Evolutionary conservation across 2,797 vertebrate genomes (phyloP).

Genomic region (Enoplosus armatus): DNA sequence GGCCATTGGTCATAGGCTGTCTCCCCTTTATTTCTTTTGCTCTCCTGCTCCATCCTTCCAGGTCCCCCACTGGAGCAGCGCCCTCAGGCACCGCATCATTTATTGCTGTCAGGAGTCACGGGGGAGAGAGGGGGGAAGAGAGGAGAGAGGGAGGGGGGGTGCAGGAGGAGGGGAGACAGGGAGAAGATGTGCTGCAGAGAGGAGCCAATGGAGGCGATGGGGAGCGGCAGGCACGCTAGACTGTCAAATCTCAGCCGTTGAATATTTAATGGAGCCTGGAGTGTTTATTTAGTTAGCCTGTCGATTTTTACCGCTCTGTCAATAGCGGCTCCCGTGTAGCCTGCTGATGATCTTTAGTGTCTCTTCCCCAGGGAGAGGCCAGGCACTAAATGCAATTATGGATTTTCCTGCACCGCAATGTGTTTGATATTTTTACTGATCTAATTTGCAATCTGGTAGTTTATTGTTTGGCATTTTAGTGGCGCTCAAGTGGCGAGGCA

Average conservation of each 20-base stretch:
- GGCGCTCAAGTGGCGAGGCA: conserved; percentile 99
- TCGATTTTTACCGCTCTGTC: conserved; percentile 99
- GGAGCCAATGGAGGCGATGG: conserved; percentile 76
- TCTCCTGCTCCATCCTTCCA: conserved; percentile 83
- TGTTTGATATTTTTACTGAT: conserved; percentile 99
- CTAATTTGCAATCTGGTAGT: conserved; percentile 99
- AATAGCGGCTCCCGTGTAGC: conserved; percentile 96
- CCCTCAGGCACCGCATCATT: conserved; percentile 88
- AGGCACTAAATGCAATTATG: conserved; percentile 99
- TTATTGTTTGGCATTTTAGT: conserved; percentile 99
- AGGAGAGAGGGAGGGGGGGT: conserved; percentile 14
- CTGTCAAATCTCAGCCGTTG: conserved; percentile 98
- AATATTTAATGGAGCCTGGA: conserved; percentile 99
- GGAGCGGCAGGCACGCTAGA: conserved; percentile 83
- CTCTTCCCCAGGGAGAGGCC: conserved; percentile 92
- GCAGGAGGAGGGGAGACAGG: conserved; percentile 53
- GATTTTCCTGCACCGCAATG: conserved; percentile 98
- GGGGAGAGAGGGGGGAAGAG: conserved; percentile 53
- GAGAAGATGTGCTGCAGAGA: conserved; percentile 79
- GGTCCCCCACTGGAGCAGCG: conserved; percentile 83
- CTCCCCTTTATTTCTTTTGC: conserved; percentile 78
- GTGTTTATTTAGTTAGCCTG: conserved; percentile 99
- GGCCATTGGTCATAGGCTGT: conserved; percentile 86
- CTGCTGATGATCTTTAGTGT: conserved; percentile 98
- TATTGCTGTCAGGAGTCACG: conserved; percentile 86